These are phyloP conservation scores for Apotomis turbidana DNA, from an alignment of 2,888 invertebrate genomes.

Conservation along the genomic window DNA sequence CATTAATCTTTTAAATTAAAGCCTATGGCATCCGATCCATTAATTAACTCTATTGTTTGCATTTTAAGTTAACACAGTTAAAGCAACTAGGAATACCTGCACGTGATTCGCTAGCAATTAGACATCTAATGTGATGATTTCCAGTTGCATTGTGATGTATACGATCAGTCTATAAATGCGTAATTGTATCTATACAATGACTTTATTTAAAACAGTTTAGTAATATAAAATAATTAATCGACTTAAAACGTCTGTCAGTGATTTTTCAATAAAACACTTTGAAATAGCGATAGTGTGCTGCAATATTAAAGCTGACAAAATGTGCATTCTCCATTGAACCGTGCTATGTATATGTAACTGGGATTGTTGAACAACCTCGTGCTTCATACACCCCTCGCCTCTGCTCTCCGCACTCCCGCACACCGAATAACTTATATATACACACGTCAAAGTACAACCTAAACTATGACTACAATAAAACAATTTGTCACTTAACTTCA, in stretches of 20 bases:
- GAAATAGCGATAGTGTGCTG: slow-evolving; percentile 70
- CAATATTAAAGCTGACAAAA: slow-evolving; percentile 73
- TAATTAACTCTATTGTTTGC: slow-evolving; percentile 31
- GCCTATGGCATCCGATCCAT: slow-evolving; percentile 48
- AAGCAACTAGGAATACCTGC: slow-evolving; percentile 38
- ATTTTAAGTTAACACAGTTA: slow-evolving; percentile 35
- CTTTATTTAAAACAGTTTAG: slow-evolving; percentile 47
- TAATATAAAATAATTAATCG: slow-evolving; percentile 47
- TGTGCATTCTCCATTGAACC: slow-evolving; percentile 73
- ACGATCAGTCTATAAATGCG: slow-evolving; percentile 66
- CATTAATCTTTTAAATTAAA: slow-evolving; percentile 48
- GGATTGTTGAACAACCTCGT: slow-evolving; percentile 51
- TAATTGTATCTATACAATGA: slow-evolving; percentile 44
- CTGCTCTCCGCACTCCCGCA: slow-evolving; percentile 48
- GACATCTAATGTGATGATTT: slow-evolving; percentile 67
- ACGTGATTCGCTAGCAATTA: slow-evolving; percentile 42
- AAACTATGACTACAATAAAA: slow-evolving; percentile 81
- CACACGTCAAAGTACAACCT: slow-evolving; percentile 77
- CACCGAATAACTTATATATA: slow-evolving; percentile 70
- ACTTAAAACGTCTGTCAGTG: slow-evolving; percentile 18
- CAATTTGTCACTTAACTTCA: slow-evolving; percentile 80
- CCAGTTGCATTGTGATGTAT: slow-evolving; percentile 68
- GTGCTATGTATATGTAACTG: slow-evolving; percentile 56
- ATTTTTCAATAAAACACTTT: slow-evolving; percentile 44
- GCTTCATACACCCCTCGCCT: slow-evolving; percentile 34